Base-by-base conservation (phyloP, 1,140 invertebrate genomes). In the Brachionus rotundiformis region DNA sequence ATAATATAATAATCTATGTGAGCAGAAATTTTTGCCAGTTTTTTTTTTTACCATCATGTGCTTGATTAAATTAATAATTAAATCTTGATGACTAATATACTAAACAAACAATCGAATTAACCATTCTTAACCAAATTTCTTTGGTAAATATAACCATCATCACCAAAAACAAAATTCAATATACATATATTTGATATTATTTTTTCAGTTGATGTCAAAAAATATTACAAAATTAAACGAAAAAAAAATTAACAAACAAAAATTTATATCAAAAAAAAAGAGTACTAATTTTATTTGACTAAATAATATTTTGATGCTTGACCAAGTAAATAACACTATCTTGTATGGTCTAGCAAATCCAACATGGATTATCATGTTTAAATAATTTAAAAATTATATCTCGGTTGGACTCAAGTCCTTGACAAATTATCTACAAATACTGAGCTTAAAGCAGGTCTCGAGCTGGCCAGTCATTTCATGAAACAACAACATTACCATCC, bases 261-360 rank as follows among this genome's bases (percentile, higher is more conserved):
- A 54, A 19, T 54, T 63, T n/a, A 29, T 27, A 29, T 63, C 25
- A 27, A 63, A 63, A 63, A 31, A 63, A 63, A 6, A 59, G 19
- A 63, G 29, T 63, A 63, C 61, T 63, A 63, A 63, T 63, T 63
- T 29, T 63, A 63, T 23, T 33, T 63, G 61, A 63, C 61, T 63
- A 63, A 63, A 63, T 63, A 63, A 63, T 29, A 29, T 13, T 63
- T 59, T 29, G 11, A 29, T 29, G 25, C 29, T 13, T 63, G 13
- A n/a, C 25, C 8, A 10, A 27, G 27, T 10, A 11, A 63, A 29
- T 8, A n/a, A n/a, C n/a, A n/a, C n/a, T n/a, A n/a, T n/a, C n/a
- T n/a, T 29, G 25, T n/a, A 3, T 63, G 13, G 4, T 11, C 8
- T 7, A 27, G 27, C 8, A 11, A 63, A 29, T 8, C 61, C 61